These are phyloP conservation scores for Cosmorhoe ocellata DNA, from an alignment of 2,888 invertebrate species.

Conservation along the genomic window DNA sequence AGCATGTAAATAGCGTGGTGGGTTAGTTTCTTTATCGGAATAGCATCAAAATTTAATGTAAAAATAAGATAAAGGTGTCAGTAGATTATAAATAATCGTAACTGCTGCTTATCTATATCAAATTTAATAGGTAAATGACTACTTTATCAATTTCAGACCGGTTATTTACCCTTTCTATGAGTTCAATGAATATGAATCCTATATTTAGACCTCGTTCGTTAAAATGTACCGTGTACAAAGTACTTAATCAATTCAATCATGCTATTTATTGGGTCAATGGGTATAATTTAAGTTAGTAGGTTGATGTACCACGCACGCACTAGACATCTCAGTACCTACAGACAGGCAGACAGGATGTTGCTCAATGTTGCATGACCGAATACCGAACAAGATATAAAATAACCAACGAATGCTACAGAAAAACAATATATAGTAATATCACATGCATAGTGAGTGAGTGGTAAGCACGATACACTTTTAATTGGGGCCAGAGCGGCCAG, in stretches of 20 bases:
- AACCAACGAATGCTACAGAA: background rate
- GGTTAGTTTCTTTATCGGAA: background rate
- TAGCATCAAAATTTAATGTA: background rate
- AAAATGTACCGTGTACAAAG: constrained; percentile 8
- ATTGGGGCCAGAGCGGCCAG: constrained; percentile 25
- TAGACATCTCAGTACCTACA: constrained; percentile 26
- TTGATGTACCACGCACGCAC: constrained; percentile 46
- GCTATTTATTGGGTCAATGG: constrained; percentile 29
- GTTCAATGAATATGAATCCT: constrained; percentile 12
- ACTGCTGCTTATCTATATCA: background rate
- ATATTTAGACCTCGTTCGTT: constrained; percentile 4
- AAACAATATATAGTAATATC: background rate
- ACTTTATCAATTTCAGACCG: background rate
- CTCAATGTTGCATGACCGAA: constrained; percentile 44
- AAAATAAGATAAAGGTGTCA: background rate
- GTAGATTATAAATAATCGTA: background rate
- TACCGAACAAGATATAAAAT: constrained; percentile 31
- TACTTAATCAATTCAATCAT: constrained; percentile 23
- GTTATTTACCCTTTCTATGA: background rate
- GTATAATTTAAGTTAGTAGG: constrained; percentile 47
- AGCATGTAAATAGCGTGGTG: constrained; percentile 7
- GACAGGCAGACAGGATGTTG: constrained; percentile 43
- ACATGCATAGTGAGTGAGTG: background rate
- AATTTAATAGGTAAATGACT: background rate
- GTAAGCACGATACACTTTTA: background rate